Conservation (phyloP, 2,113 vertebrate species). For the Stegostoma tigrinum region DNA sequence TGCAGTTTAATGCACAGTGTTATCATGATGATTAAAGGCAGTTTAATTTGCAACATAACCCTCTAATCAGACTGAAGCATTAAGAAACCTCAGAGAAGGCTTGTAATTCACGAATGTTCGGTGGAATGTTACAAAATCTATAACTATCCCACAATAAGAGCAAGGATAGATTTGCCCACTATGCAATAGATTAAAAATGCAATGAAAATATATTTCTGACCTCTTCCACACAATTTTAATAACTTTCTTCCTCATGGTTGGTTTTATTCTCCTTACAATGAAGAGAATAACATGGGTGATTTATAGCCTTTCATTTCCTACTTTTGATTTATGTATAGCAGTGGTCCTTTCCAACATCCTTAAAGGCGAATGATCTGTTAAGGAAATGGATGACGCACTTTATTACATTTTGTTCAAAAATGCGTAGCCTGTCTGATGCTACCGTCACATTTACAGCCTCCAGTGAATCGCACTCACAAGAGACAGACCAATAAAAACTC, state of each 20-base stretch:
- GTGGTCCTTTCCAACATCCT: not conserved
- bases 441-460: not conserved
- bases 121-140: not conserved
- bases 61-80: not conserved
- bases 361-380: not conserved
- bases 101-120: not conserved
- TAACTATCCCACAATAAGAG: not conserved
- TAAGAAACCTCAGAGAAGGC: not conserved
- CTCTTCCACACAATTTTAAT: not conserved
- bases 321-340: constrained; percentile 2
- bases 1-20: not conserved
- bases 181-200: constrained; percentile 1
- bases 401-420: not conserved
- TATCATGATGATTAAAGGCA: not conserved
- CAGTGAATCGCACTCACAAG: not conserved
- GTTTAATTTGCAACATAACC: not conserved
- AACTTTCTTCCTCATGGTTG: not conserved
- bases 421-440: not conserved
- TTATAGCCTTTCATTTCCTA: not conserved
- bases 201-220: constrained; percentile 24
- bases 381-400: constrained; percentile 2
- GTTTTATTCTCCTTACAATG: not conserved
- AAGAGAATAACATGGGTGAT: constrained; percentile 13
- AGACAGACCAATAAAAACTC: not conserved
- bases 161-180: not conserved